Evolutionary conservation across 1,140 invertebrate species (phyloP).

Genomic region (Hormaphis cornu): DNA sequence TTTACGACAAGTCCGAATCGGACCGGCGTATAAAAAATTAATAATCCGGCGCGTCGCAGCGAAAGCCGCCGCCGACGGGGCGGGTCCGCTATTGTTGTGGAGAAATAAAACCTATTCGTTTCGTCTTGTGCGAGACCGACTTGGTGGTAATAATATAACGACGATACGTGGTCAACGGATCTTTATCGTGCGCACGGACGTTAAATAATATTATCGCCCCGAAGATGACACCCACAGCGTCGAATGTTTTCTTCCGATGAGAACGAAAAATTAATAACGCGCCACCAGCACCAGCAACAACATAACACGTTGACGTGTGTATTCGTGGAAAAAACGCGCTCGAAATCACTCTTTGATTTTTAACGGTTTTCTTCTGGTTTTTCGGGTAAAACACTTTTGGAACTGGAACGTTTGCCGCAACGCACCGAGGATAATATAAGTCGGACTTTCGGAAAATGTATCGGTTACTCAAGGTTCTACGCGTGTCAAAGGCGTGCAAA

Average conservation of each 20-base stretch:
- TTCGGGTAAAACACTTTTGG: too few relatives aligned
- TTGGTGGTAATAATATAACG: too few relatives aligned
- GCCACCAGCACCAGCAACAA: background rate
- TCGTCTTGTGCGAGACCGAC: constrained; percentile 14
- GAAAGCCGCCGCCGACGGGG: background rate
- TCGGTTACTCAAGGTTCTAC: too few relatives aligned
- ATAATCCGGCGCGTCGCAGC: constrained; percentile 4
- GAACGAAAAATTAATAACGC: background rate
- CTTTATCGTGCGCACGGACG: constrained; percentile 20
- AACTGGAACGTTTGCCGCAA: too few relatives aligned
- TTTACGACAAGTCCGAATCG: constrained; percentile 14
- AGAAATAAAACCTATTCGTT: constrained; percentile 29
- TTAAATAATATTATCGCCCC: constrained; percentile 28
- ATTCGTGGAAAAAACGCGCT: too few relatives aligned
- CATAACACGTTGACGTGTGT: background rate
- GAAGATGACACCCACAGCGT: constrained; percentile 22
- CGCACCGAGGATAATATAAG: too few relatives aligned
- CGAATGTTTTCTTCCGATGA: constrained; percentile 10
- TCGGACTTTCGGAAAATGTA: too few relatives aligned
- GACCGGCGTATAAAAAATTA: constrained; percentile 13
- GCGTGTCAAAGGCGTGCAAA: too few relatives aligned
- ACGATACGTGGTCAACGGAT: constrained; percentile 29
- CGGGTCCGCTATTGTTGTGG: constrained; percentile 24
- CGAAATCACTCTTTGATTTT: too few relatives aligned
- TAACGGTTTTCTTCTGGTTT: too few relatives aligned